These are phyloP conservation scores for Phoxinus dragarum DNA, from an alignment of 2,797 vertebrate genomes.

Conservation along the genomic window DNA sequence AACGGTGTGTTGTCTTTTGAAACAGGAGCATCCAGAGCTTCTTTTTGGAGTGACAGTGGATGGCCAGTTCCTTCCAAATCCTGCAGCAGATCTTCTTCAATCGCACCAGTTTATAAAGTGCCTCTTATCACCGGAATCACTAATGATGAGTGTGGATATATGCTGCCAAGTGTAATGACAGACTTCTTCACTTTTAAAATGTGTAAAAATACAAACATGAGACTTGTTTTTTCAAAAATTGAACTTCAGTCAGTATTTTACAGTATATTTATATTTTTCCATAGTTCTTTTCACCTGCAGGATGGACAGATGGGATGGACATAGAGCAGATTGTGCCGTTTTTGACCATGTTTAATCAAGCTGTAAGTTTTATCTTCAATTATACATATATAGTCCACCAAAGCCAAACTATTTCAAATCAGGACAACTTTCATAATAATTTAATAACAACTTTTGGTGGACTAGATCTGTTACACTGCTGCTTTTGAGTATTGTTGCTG, in stretches of 20 bases:
- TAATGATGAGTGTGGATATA: constrained; percentile 73
- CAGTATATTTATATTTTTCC: constrained; percentile 25
- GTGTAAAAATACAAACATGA: background rate
- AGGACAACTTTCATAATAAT: no score
- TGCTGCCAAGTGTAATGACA: constrained; percentile 68
- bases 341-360: constrained; percentile 39
- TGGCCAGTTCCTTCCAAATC: constrained; percentile 71
- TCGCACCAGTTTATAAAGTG: constrained; percentile 69
- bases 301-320: constrained; percentile 77
- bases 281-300: constrained; percentile 63
- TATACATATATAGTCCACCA: background rate
- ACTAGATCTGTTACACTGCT: no score
- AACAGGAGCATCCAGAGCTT: constrained; percentile 48
- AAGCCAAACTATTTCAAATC: no score
- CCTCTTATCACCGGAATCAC: constrained; percentile 78
- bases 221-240: background rate
- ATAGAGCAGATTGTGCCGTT: constrained; percentile 33
- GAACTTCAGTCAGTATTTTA: no score
- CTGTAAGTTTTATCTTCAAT: constrained; percentile 63
- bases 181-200: background rate
- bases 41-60: constrained; percentile 55
- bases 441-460: no score
- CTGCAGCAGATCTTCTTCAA: constrained; percentile 61
- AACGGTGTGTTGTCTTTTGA: background rate
- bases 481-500: no score